A percentile compares a stretch with the other conserved stretches of the same genome.
Conservation (phyloP, 2,113 vertebrate species). For the Fulica atra region DNA sequence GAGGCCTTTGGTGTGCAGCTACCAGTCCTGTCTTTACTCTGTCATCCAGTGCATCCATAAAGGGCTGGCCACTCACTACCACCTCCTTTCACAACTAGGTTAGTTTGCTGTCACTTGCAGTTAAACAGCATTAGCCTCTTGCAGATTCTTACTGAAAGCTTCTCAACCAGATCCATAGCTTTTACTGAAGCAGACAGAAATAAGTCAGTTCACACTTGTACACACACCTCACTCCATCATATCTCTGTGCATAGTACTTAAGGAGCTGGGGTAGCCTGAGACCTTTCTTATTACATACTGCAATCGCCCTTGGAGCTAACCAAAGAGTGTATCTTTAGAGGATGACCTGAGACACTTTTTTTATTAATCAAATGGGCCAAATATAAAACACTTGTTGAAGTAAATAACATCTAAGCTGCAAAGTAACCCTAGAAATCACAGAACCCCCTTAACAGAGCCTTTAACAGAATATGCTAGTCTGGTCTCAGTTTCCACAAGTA, state of each 20-base stretch:
- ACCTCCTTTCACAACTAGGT: background rate
- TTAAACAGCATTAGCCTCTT: background rate
- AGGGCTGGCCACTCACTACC: background rate
- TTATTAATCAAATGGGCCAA: background rate
- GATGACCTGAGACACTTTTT: background rate
- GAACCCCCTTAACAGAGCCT: background rate
- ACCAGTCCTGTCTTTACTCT: background rate
- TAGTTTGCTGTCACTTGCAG: background rate
- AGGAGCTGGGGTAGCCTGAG: background rate
- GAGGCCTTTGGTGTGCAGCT: background rate
- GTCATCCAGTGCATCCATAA: background rate
- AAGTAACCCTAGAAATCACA: background rate
- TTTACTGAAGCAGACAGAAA: background rate
- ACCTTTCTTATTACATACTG: background rate
- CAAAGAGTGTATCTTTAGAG: background rate
- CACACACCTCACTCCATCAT: background rate
- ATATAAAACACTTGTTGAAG: background rate
- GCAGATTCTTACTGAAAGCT: background rate
- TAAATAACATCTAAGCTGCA: background rate
- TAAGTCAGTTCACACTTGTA: background rate
- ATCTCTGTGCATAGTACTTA: background rate
- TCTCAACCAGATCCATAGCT: background rate
- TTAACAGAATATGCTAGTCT: background rate
- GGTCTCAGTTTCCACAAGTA: background rate
- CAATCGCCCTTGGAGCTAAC: background rate